Evolutionary conservation across 2,888 invertebrate genomes (phyloP), one percentile per base, ranked within the genome.

Genomic region (Antitype chi): DNA sequence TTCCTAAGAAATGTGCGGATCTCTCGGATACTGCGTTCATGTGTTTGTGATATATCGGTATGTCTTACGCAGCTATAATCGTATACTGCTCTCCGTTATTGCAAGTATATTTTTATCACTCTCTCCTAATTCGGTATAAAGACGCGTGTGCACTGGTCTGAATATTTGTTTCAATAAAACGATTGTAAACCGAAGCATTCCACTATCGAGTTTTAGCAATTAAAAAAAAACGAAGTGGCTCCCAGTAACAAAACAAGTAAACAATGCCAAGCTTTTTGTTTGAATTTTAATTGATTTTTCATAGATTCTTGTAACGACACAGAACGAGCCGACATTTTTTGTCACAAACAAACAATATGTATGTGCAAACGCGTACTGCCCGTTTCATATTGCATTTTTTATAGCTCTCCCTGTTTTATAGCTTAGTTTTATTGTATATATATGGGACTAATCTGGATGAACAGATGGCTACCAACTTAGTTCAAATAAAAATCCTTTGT

Each of bases 1-100:
- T 85, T 88, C 86, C 85, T 87, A 74, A 85, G 88, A 88, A 85
- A 86, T 86, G 88, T 81, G 75, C 62, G 74, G 76, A 83, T 89
- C 81, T 84, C 83, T 84, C 84, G 85, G 62, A 82, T 84, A 73
- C 84, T 70, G 70, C 75, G 79, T 82, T 84, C 83, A 84, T 86
- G 64, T 86, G 82, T 84, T 86, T 80, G 75, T 86, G 83, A 87
- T 80, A 84, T 81, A 85, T 83, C 68, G 68, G 78, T 78, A 85
- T 82, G 59, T 74, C 76, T 82, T 78, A 72, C 76, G 73, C 28
- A 76, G 76, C 82, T 67, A 72, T 82, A 74, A 79, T 70, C 71
- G 74, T 76, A 47, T 47, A 76, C 64, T 53, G 74, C 73, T 74
- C 62, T 63, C 59, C 59, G 53, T 74, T 85, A 81, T 81, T 81